Percentiles rank a stretch among this genome's conserved stretches.
Conservation (phyloP, 2,113 vertebrate species). For the Heterotis niloticus region DNA sequence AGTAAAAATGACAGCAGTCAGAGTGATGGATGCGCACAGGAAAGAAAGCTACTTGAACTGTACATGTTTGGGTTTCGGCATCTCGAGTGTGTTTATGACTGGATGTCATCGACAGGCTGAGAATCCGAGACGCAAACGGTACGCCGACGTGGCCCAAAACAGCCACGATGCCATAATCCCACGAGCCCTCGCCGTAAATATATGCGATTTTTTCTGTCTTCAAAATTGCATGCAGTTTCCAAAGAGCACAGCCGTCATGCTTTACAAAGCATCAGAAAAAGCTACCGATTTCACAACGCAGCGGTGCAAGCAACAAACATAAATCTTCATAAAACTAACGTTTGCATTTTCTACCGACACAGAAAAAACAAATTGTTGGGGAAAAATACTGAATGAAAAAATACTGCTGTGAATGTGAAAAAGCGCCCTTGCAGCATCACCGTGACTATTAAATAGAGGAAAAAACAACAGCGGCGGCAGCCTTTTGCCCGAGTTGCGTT, state of each 20-base stretch:
- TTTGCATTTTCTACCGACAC: neutral
- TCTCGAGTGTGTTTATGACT: neutral
- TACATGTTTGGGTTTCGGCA: neutral
- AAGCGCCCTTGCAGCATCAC: neutral
- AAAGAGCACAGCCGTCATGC: constrained; percentile 39
- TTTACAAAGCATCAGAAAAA: constrained; percentile 41
- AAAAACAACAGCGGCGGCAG: neutral
- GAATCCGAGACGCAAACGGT: constrained; percentile 3
- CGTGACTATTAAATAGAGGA: too few relatives aligned
- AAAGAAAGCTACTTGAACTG: neutral
- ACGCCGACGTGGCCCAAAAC: constrained; percentile 11
- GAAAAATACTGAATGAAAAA: neutral
- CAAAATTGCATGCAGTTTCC: constrained; percentile 39
- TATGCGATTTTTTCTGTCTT: too few relatives aligned
- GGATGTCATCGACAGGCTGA: constrained; percentile 21
- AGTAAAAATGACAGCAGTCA: constrained; percentile 10
- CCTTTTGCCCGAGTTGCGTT: neutral
- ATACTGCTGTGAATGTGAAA: neutral
- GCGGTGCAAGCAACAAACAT: neutral
- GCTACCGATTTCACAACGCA: neutral
- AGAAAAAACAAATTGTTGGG: too few relatives aligned
- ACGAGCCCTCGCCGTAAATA: constrained; percentile 36
- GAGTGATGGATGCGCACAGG: neutral
- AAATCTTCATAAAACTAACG: constrained; percentile 12
- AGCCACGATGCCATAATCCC: constrained; percentile 33